A percentile compares a stretch with the other conserved stretches of the same genome.
phyloP scores from a whole-genome alignment of 2,888 invertebrate species.

The Heteromurus nitidus region DNA sequence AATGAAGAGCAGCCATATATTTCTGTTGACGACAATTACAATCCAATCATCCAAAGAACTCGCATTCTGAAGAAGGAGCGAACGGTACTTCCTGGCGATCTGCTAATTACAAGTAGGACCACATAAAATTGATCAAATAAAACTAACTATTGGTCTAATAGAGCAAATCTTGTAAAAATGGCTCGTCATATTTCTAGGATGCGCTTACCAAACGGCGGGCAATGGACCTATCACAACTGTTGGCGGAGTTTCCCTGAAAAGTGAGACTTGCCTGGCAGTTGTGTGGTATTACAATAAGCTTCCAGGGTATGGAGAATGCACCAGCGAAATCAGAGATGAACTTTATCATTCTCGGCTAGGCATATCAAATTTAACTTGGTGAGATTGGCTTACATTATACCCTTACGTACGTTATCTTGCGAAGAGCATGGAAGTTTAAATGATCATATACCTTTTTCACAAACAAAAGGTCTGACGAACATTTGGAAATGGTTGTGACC shows the following conservation, averaged over 20 bases:
- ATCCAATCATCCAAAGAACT: constrained; percentile 43
- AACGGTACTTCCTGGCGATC: constrained; percentile 55
- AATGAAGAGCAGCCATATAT: constrained; percentile 48
- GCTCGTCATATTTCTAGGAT: too few relatives aligned
- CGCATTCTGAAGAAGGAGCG: constrained; percentile 41
- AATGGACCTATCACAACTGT: constrained; percentile 10
- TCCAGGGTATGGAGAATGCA: constrained; percentile 29
- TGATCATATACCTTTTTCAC: too few relatives aligned
- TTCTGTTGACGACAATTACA: constrained; percentile 44
- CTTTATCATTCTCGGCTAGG: constrained; percentile 18
- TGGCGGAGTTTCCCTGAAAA: constrained; percentile 18
- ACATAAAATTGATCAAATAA: neutral
- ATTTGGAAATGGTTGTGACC: constrained; percentile 17
- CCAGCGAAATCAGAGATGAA: constrained; percentile 38
- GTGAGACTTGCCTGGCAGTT: constrained; percentile 31
- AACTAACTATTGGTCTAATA: neutral
- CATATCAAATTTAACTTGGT: constrained; percentile 36
- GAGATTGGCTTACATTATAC: constrained; percentile 8
- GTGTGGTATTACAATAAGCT: constrained; percentile 53
- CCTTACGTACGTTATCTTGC: too few relatives aligned
- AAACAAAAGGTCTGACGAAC: neutral
- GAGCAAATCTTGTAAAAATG: too few relatives aligned
- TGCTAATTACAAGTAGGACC: constrained; percentile 42
- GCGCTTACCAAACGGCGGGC: constrained; percentile 36
- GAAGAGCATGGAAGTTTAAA: too few relatives aligned